Percentiles rank a stretch among this genome's conserved stretches.
phyloP scores from a whole-genome alignment of 2,113 vertebrate genomes.

The Pithys albifrons region DNA sequence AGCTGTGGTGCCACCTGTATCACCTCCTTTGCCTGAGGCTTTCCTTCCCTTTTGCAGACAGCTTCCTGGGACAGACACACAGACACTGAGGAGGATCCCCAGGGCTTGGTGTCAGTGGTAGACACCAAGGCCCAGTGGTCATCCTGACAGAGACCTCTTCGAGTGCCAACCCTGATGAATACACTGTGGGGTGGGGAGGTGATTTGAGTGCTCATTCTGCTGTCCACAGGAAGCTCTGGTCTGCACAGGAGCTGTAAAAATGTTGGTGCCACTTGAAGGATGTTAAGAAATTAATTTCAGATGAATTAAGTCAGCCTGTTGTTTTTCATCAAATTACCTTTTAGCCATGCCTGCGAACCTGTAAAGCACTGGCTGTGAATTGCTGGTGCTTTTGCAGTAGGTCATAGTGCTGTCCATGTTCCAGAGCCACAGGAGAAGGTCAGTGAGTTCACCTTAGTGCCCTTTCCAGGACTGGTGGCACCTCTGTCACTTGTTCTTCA shows the following conservation, averaged over 20 bases:
- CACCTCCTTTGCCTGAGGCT: neutral
- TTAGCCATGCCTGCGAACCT: neutral
- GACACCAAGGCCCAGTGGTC: neutral
- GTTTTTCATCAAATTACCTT: neutral
- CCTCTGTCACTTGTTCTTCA: neutral
- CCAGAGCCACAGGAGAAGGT: neutral
- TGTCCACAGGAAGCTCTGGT: neutral
- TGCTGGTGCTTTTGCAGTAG: neutral
- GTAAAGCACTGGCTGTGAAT: neutral
- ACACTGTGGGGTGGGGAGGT: rapidly evolving
- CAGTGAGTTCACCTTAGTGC: neutral
- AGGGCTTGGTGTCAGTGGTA: neutral
- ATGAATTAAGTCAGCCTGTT: neutral
- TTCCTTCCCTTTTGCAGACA: neutral
- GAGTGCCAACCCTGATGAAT: neutral
- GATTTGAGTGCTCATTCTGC: neutral
- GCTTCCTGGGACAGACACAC: neutral
- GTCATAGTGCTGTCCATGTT: neutral
- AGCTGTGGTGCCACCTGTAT: neutral
- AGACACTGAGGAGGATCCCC: neutral
- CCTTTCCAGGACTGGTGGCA: neutral
- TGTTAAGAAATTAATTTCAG: neutral
- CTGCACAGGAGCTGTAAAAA: neutral
- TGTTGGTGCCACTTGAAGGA: neutral
- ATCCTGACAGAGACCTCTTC: neutral